Base-by-base conservation (phyloP, 2,113 vertebrate species). In the Rissa tridactyla region DNA sequence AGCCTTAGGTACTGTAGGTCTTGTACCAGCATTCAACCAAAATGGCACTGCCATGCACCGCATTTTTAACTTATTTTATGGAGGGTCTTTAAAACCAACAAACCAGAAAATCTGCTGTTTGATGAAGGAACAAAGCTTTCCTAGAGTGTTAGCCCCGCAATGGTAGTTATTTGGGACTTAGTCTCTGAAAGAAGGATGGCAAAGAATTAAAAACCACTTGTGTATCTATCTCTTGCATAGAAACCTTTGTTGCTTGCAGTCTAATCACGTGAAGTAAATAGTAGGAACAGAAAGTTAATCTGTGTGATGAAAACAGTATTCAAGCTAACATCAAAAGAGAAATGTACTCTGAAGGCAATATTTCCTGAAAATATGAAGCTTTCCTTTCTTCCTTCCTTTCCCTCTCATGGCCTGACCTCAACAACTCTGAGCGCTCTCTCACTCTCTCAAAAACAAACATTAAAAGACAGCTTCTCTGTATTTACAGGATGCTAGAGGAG, bases 41-140 rank as follows among this genome's bases (percentile, higher is more conserved):
- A 92, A 86, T 44, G 34, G 68, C 38, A 61, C 60, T 73, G 69
- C 22, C 46, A 40, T 1, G 3, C 55, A 21, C 19, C 51, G 21
- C 23, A 72, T 65, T 91, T 77, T 69, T 55, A 72, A 86, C 26
- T 51, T 60, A 42, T 78, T 92, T 90, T 93, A 62, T 40, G 27
- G 55, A 78, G 66, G 40, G 15, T 61, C 91, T 94, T 70, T 75
- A 66, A 86, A 92, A 46, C 12, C 10, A 17, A 47, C 16, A 73
- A 80, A 72, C 10, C 34, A 91, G 64, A 92, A 92, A 89, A 89
- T 57, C 68, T 57, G 46, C 30, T 86, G 58, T 29, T 47, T 91
- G 54, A 64, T 69, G 54, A 73, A 94, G 20, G 64, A 87, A 64
- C 42, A 78, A 93, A 95, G 36, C 26, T 84, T 55, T 78, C 46